Evolutionary conservation across 2,113 vertebrate species (phyloP).

Genomic region (Turnix velox): DNA sequence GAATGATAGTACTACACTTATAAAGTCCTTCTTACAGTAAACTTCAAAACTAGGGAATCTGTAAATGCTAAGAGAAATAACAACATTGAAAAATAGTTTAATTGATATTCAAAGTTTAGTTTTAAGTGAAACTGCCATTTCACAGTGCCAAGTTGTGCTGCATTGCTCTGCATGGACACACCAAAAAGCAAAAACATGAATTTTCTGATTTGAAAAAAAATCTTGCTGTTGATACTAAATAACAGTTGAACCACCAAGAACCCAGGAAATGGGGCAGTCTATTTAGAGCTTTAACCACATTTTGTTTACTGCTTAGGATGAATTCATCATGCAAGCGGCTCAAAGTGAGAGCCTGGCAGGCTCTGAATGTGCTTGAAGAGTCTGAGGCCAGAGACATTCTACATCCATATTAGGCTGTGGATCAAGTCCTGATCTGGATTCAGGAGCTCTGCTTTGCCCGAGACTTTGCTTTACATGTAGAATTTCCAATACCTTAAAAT

Average conservation of each 20-base stretch:
- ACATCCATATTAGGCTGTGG: conserved; percentile 77
- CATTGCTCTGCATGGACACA: not conserved
- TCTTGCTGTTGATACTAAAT: not conserved
- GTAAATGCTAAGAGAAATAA: not conserved
- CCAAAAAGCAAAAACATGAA: not conserved
- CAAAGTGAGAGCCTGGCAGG: conserved; percentile 69
- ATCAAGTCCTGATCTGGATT: conserved; percentile 45
- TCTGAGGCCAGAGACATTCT: conserved; percentile 68
- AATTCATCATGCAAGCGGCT: conserved; percentile 56
- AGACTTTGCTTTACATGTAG: not conserved
- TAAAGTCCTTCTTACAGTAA: not conserved
- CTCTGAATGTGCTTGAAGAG: not conserved
- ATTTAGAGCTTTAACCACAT: conserved; percentile 60
- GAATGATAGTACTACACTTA: not conserved
- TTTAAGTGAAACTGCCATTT: not conserved
- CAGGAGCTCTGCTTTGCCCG: conserved; percentile 23
- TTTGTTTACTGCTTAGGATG: conserved; percentile 69
- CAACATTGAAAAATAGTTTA: not conserved
- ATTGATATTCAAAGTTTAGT: not conserved
- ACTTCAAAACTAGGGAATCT: not conserved
- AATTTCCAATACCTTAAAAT: not conserved
- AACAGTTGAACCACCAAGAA: not conserved
- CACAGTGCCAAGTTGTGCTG: not conserved
- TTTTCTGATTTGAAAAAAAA: conserved; percentile 11
- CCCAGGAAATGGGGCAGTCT: conserved; percentile 30